Evolutionary conservation across 2,797 vertebrate species (phyloP).

Genomic region (Adelosebastes latens): DNA sequence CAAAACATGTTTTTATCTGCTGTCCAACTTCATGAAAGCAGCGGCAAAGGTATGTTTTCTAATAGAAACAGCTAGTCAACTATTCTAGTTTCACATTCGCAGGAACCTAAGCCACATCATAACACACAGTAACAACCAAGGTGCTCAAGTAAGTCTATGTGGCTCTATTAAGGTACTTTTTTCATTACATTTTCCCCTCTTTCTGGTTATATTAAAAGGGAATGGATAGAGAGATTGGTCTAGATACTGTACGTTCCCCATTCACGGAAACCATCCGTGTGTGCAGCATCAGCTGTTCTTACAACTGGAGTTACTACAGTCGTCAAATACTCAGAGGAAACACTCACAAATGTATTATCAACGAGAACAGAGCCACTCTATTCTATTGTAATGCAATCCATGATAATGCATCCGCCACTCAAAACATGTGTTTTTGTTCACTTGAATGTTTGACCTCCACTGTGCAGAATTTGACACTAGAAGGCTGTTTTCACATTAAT

Average conservation of each 20-base stretch:
- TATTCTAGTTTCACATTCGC: not conserved
- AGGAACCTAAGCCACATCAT: not conserved
- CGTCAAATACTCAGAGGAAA: not conserved
- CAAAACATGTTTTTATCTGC: not conserved
- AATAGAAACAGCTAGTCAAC: not conserved
- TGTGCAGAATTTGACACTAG: not conserved
- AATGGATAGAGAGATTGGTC: not conserved
- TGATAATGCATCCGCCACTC: not conserved
- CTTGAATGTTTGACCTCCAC: not conserved
- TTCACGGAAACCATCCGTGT: not conserved
- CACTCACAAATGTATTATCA: not conserved
- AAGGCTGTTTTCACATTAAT: conserved; percentile 12
- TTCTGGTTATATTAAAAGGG: not conserved
- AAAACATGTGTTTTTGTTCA: not conserved
- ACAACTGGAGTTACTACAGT: not conserved
- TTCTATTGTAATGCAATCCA: not conserved
- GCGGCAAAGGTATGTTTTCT: not conserved
- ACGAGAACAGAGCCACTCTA: not conserved
- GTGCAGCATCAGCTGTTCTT: not conserved
- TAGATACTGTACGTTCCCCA: not conserved
- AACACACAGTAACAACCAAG: not conserved
- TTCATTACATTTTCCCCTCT: not conserved
- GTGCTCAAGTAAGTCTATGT: not conserved
- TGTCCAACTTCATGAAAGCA: not conserved
- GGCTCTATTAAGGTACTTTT: not conserved